Percentiles rank a stretch among this genome's conserved stretches.
phyloP scores from a whole-genome alignment of 2,797 vertebrate species.

The Periophthalmus magnuspinnatus region DNA sequence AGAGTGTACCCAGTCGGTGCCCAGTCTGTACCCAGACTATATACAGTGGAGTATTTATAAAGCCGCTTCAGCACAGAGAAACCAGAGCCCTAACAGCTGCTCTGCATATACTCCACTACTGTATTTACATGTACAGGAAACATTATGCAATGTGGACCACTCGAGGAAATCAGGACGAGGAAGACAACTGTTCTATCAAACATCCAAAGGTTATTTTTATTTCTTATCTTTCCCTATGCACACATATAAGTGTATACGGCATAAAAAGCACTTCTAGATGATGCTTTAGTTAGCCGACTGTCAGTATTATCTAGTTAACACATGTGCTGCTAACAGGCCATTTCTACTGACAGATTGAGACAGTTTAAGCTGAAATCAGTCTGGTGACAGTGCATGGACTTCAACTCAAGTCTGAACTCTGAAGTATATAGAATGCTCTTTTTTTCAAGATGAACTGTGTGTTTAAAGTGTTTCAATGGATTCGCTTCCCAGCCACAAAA shows the following conservation, averaged over 20 bases:
- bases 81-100: constrained; percentile 2
- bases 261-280: not conserved
- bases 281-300: too few relatives aligned
- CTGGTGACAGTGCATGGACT: not conserved
- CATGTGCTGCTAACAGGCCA: too few relatives aligned
- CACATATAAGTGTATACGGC: not conserved
- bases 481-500: too few relatives aligned
- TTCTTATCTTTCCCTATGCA: not conserved
- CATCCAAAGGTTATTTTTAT: not conserved
- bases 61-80: not conserved
- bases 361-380: not conserved
- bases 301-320: too few relatives aligned
- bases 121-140: constrained; percentile 13
- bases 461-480: too few relatives aligned
- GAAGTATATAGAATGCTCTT: too few relatives aligned
- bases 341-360: not conserved
- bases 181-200: not conserved
- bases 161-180: not conserved
- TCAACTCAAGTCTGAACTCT: too few relatives aligned
- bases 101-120: not conserved
- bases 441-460: too few relatives aligned
- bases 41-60: not conserved
- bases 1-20: too few relatives aligned
- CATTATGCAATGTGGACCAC: not conserved
- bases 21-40: not conserved